Evolutionary conservation across 1,140 invertebrate genomes (phyloP).

Genomic region (Caenorhabditis elegans): WBcel235 BX284605.5:11691001-11691500

Average conservation of each 20-base stretch:
- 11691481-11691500: not conserved
- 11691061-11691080: conserved; percentile 38
- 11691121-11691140: conserved; percentile 36
- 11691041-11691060: conserved; percentile 32
- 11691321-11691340: conserved; percentile 37
- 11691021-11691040: conserved; percentile 10
- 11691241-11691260: conserved; percentile 38
- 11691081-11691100: conserved; percentile 35
- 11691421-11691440: conserved; percentile 38
- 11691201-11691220: not conserved
- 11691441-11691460: conserved; percentile 30
- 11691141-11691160: conserved; percentile 28
- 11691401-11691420: conserved; percentile 27
- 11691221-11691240: conserved; percentile 12
- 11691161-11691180: not conserved
- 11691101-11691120: conserved; percentile 10
- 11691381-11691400: conserved; percentile 38
- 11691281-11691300: conserved; percentile 31
- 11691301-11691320: conserved; percentile 32
- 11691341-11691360: conserved; percentile 31
- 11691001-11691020: conserved; percentile 29
- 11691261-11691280: conserved; percentile 37
- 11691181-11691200: not conserved
- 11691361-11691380: conserved; percentile 44
- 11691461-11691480: conserved; percentile 27